Evolutionary conservation across 2,113 vertebrate genomes (phyloP), one percentile per base, ranked within the genome.

Genomic region (Lucifuga dentata): DNA sequence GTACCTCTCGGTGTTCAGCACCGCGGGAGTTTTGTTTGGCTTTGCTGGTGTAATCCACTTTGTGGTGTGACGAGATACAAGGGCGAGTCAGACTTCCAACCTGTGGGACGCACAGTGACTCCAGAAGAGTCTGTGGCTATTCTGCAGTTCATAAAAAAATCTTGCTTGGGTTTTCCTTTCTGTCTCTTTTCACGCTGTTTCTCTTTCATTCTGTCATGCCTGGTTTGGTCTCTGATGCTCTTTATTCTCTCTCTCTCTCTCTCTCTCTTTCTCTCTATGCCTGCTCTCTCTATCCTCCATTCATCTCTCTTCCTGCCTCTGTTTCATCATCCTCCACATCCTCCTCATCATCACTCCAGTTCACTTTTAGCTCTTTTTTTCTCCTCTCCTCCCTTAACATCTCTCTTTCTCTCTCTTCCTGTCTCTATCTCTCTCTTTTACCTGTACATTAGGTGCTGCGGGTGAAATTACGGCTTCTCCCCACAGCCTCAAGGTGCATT

Each of bases 11-110:
- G 38, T 50, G 45, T 20, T 24, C 32, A 61, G 5, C 51, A 29
- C 50, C 36, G 55, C 21, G 3, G 72, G 58, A 58, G 50, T 69
- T 88, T 85, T 69, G 43, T 74, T 87, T 68, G 83, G 83, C 83
- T 86, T 73, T 68, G 44, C 43, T 19, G 59, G 55, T 76, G 84
- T 90, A 89, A 91, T 92, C 89, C 78, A 21, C 80, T 92, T 88
- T 87, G 20, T 35, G 9, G 80, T 68, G 68, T 90, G 87, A 80
- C 84, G 66, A 78, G 76, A 72, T 78, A 85, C 64, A 69, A 78
- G 59, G 16, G 40, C 29, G 20, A 73, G 61, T 40, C 56, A 66
- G 39, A 64, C 59, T 52, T 2, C 43, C 65, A 38, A 69, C 84
- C 69, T 58, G 63, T 24, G 68, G 73, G 71, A 83, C 51, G 45